Percentiles rank a stretch among this genome's conserved stretches.
phyloP scores from a whole-genome alignment of 2,797 vertebrate species.

The Lepilemur ruficaudatus region DNA sequence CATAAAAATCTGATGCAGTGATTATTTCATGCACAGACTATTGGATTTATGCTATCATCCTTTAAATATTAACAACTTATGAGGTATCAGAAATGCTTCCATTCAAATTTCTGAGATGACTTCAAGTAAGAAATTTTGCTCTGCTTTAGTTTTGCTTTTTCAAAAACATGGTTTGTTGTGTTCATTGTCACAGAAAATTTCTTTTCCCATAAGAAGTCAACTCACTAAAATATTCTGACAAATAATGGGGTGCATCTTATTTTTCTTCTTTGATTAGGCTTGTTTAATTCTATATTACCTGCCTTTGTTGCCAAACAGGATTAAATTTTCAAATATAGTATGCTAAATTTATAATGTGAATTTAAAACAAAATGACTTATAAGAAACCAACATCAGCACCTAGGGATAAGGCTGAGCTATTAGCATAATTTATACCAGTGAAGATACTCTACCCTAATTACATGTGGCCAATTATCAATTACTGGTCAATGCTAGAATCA shows the following conservation, averaged over 20 bases:
- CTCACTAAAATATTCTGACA: slow-evolving; percentile 77
- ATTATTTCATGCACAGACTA: slow-evolving; percentile 61
- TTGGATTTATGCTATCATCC: slow-evolving; percentile 65
- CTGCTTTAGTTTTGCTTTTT: slow-evolving; percentile 59
- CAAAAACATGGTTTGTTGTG: slow-evolving; percentile 52
- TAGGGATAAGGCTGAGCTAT: slow-evolving; percentile 71
- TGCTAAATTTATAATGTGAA: slow-evolving; percentile 83
- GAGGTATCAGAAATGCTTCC: slow-evolving; percentile 63
- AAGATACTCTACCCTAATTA: slow-evolving; percentile 82
- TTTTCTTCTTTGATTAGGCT: slow-evolving; percentile 84
- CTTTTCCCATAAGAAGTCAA: slow-evolving; percentile 77
- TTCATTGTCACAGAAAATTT: slow-evolving; percentile 70
- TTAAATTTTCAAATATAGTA: slow-evolving; percentile 84
- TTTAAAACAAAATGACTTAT: slow-evolving; percentile 80
- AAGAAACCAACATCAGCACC: slow-evolving; percentile 77
- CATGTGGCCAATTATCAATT: slow-evolving; percentile 85
- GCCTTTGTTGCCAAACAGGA: slow-evolving; percentile 83
- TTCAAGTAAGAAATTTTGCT: slow-evolving; percentile 66
- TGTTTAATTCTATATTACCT: slow-evolving; percentile 85
- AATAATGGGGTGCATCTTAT: slow-evolving; percentile 79
- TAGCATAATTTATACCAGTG: slow-evolving; percentile 79
- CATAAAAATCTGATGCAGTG: slow-evolving; percentile 75
- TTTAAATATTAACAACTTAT: slow-evolving; percentile 80
- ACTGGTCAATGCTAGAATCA: slow-evolving; percentile 81
- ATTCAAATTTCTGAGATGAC: slow-evolving; percentile 73